Evolutionary conservation across 1,140 invertebrate species (phyloP).

Genomic region (Drosophila malerkotliana): DNA sequence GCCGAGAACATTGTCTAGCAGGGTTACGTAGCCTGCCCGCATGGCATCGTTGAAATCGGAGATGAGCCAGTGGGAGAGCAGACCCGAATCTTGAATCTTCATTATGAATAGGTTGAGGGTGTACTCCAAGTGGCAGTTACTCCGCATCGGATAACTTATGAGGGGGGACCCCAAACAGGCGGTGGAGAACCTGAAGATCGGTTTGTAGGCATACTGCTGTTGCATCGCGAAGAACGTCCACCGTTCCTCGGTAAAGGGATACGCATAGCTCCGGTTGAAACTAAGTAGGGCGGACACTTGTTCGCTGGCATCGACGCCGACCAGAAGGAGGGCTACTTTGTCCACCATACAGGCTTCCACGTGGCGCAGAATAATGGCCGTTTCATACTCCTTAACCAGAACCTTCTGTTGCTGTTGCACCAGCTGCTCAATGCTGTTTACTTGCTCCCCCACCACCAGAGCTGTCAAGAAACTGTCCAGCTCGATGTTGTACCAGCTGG

Average conservation of each 20-base stretch:
- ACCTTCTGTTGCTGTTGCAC: constrained; percentile 60
- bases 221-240: constrained; percentile 70
- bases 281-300: constrained; percentile 59
- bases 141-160: constrained; percentile 68
- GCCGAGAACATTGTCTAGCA: constrained; percentile 52
- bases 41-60: constrained; percentile 76
- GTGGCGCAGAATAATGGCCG: constrained; percentile 47
- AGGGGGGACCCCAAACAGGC: constrained; percentile 68
- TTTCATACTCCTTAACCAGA: constrained; percentile 66
- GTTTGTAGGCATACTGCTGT: constrained; percentile 66
- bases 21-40: constrained; percentile 63
- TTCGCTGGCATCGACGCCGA: constrained; percentile 56
- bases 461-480: constrained; percentile 69
- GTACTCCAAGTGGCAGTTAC: constrained; percentile 62
- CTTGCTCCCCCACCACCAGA: constrained; percentile 63
- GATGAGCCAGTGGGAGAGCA: constrained; percentile 58
- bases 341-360: constrained; percentile 42
- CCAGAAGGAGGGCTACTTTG: constrained; percentile 44
- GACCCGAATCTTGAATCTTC: constrained; percentile 55
- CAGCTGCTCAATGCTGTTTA: constrained; percentile 66
- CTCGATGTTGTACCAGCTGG: constrained; percentile 67
- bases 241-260: constrained; percentile 70
- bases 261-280: constrained; percentile 66
- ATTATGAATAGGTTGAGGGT: constrained; percentile 63
- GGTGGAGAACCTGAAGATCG: constrained; percentile 62